A percentile compares a stretch with the other conserved stretches of the same genome.
Conservation (phyloP, 2,888 invertebrate genomes). For the Apeira syringaria region DNA sequence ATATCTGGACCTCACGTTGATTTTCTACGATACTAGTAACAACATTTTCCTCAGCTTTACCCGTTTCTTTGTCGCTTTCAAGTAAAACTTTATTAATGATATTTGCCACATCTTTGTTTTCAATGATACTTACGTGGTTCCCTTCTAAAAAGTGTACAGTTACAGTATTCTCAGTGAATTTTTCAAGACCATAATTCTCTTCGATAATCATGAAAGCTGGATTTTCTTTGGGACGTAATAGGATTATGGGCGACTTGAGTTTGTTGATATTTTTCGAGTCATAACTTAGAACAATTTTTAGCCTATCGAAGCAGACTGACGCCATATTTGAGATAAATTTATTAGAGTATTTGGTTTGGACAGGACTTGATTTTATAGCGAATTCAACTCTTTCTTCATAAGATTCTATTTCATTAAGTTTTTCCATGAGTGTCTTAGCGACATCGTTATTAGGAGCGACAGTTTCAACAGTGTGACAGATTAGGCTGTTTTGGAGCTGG, state of each 20-base stretch:
- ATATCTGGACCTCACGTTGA: constrained; percentile 50
- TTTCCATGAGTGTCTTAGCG: constrained; percentile 56
- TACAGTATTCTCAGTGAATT: constrained; percentile 81
- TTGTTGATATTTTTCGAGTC: constrained; percentile 69
- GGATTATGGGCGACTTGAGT: constrained; percentile 82
- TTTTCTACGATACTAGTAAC: constrained; percentile 68
- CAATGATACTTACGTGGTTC: constrained; percentile 87
- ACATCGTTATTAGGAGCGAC: constrained; percentile 66
- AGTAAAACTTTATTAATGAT: constrained; percentile 80
- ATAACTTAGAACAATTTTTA: constrained; percentile 78
- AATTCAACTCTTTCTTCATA: constrained; percentile 83
- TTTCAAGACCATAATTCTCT: constrained; percentile 87
- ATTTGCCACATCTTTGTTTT: constrained; percentile 85
- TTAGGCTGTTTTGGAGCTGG: constrained; percentile 82
- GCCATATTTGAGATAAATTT: constrained; percentile 55
- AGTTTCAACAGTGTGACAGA: constrained; percentile 82
- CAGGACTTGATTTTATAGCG: constrained; percentile 61
- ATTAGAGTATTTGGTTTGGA: constrained; percentile 63
- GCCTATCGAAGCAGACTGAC: constrained; percentile 68
- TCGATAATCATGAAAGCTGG: constrained; percentile 77
- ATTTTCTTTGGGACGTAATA: constrained; percentile 85
- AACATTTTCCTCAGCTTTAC: constrained; percentile 52
- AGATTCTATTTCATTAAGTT: constrained; percentile 77
- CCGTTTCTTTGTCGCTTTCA: constrained; percentile 43
- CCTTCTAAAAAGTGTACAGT: constrained; percentile 87